Conservation (phyloP, 2,888 invertebrate species). For the Troides aeacus region DNA sequence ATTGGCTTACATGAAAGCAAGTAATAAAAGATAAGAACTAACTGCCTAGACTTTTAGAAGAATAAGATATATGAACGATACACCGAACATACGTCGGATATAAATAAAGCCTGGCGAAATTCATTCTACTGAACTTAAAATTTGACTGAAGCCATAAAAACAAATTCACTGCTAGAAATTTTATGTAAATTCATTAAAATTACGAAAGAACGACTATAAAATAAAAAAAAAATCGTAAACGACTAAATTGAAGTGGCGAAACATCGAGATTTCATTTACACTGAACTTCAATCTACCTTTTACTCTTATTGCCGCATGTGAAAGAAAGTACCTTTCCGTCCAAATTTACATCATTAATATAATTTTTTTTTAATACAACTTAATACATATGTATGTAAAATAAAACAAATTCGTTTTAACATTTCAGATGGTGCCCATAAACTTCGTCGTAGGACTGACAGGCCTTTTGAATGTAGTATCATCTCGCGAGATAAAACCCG, state of each 20-base stretch:
- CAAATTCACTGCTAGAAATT: not conserved
- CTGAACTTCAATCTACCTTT: conserved; percentile 54
- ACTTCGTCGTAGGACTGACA: conserved; percentile 37
- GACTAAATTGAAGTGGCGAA: conserved; percentile 62
- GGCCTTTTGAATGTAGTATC: conserved; percentile 39
- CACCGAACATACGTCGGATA: too few relatives aligned
- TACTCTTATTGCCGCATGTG: conserved; percentile 38
- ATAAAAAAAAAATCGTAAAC: conserved; percentile 60
- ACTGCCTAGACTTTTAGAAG: too few relatives aligned
- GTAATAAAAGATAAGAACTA: not conserved
- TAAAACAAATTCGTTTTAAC: not conserved
- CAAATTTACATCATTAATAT: not conserved
- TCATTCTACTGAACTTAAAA: too few relatives aligned
- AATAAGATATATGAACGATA: too few relatives aligned
- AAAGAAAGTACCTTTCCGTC: conserved; percentile 25
- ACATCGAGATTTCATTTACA: conserved; percentile 59
- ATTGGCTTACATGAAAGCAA: not conserved
- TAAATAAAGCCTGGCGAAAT: too few relatives aligned
- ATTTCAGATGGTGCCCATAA: conserved; percentile 41
- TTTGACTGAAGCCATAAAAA: not conserved
- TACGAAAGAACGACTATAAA: conserved; percentile 61
- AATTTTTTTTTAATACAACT: not conserved
- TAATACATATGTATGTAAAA: not conserved
- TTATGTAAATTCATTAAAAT: conserved; percentile 37
- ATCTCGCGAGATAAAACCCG: conserved; percentile 44